Conservation (phyloP, 2,888 invertebrate genomes). For the Ctenicera cuprea region DNA sequence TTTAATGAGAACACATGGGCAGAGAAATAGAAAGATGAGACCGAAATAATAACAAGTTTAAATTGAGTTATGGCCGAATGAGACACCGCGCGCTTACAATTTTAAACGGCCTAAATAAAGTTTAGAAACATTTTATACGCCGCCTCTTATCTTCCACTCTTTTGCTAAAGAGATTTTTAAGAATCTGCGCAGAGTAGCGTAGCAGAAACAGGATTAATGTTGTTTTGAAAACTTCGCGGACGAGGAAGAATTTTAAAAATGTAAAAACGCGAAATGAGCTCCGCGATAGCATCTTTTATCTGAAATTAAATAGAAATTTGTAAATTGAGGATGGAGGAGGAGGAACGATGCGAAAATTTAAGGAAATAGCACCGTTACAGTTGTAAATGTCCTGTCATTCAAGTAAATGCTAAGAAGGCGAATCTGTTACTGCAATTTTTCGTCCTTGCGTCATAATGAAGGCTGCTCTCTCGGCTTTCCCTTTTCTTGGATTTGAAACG, state of each 20-base stretch:
- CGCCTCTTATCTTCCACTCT: constrained; percentile 40
- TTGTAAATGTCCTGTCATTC: constrained; percentile 49
- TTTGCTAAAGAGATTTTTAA: constrained; percentile 42
- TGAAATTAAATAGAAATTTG: constrained; percentile 48
- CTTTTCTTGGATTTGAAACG: constrained; percentile 11
- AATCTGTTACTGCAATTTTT: constrained; percentile 49
- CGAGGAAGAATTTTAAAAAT: constrained; percentile 31
- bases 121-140: constrained; percentile 39
- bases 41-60: constrained; percentile 45
- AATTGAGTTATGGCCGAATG: constrained; percentile 46
- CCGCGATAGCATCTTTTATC: constrained; percentile 43
- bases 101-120: constrained; percentile 40
- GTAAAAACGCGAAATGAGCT: constrained; percentile 40
- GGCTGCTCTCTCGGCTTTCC: constrained; percentile 8
- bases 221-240: constrained; percentile 42
- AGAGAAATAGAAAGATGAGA: constrained; percentile 46
- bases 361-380: constrained; percentile 40
- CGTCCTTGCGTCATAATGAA: constrained; percentile 39
- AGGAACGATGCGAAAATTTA: constrained; percentile 38
- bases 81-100: constrained; percentile 29
- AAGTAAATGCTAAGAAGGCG: constrained; percentile 49
- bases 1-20: constrained; percentile 47
- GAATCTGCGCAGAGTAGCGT: constrained; percentile 19
- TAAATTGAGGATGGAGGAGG: constrained; percentile 38
- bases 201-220: constrained; percentile 35